Percentiles rank a stretch among this genome's conserved stretches.
phyloP scores from a whole-genome alignment of 1,140 invertebrate genomes.

The Mactra quadrangularis region DNA sequence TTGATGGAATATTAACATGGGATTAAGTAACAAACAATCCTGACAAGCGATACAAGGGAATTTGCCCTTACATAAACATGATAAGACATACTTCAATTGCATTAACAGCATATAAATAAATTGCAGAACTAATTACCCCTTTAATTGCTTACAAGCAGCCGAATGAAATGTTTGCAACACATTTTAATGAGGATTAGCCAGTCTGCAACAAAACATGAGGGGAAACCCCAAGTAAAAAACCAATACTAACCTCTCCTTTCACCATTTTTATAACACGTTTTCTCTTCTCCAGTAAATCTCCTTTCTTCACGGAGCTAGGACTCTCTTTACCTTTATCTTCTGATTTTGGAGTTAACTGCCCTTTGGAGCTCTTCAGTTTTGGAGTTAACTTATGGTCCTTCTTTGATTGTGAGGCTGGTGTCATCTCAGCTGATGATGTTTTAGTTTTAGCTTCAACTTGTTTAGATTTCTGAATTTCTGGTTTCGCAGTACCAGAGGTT shows the following conservation, averaged over 20 bases:
- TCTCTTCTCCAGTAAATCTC: slow-evolving; percentile 42
- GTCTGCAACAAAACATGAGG: too few relatives aligned
- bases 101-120: too few relatives aligned
- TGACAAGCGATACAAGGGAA: too few relatives aligned
- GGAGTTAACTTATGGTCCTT: background rate
- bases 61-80: too few relatives aligned
- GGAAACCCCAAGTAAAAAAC: too few relatives aligned
- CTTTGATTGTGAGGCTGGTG: slow-evolving; percentile 10
- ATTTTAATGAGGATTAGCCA: too few relatives aligned
- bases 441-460: background rate
- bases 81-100: too few relatives aligned
- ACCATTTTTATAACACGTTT: slow-evolving; percentile 35
- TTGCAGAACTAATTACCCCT: too few relatives aligned
- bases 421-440: slow-evolving; percentile 3
- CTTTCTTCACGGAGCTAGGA: slow-evolving; percentile 45
- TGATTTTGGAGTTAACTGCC: slow-evolving; percentile 18
- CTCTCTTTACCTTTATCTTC: slow-evolving; percentile 48
- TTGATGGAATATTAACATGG: too few relatives aligned
- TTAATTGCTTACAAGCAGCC: too few relatives aligned
- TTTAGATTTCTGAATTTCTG: background rate
- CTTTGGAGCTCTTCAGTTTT: slow-evolving; percentile 18
- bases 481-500: background rate
- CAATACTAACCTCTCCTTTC: slow-evolving; percentile 45
- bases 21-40: too few relatives aligned
- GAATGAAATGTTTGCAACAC: too few relatives aligned